Percentiles rank a stretch among this genome's conserved stretches.
Evolutionary conservation across 2,113 vertebrate species (phyloP).

Genomic region (Cephalopholis sonnerati): DNA sequence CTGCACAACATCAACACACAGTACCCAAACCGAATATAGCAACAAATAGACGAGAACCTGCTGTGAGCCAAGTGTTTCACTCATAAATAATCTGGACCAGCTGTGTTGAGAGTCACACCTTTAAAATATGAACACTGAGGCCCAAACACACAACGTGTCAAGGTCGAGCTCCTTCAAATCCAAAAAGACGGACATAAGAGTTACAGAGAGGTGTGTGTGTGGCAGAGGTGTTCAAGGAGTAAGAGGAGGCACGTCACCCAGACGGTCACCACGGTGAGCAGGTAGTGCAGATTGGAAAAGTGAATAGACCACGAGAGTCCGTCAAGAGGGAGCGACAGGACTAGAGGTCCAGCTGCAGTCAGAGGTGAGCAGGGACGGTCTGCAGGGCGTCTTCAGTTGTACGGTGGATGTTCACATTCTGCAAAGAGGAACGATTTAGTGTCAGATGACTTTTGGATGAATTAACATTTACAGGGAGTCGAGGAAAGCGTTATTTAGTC

Average conservation of each 20-base stretch:
- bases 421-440: constrained; percentile 67
- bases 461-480: background rate
- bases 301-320: background rate
- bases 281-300: background rate
- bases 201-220: background rate
- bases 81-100: constrained; percentile 21
- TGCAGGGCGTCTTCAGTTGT: constrained; percentile 88
- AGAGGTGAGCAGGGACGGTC: constrained; percentile 90
- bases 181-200: background rate
- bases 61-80: constrained; percentile 17
- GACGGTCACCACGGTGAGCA: constrained; percentile 20
- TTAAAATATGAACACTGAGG: constrained; percentile 11
- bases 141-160: background rate
- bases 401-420: constrained; percentile 91
- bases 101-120: background rate
- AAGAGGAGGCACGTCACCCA: constrained; percentile 38
- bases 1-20: constrained; percentile 24
- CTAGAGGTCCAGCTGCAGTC: constrained; percentile 60
- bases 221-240: background rate
- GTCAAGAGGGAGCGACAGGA: background rate
- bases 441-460: constrained; percentile 12
- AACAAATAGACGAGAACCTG: constrained; percentile 10
- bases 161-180: constrained; percentile 12
- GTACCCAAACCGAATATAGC: constrained; percentile 9
- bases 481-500: background rate